Conservation (phyloP, 2,797 vertebrate species). For the Falco naumanni region DNA sequence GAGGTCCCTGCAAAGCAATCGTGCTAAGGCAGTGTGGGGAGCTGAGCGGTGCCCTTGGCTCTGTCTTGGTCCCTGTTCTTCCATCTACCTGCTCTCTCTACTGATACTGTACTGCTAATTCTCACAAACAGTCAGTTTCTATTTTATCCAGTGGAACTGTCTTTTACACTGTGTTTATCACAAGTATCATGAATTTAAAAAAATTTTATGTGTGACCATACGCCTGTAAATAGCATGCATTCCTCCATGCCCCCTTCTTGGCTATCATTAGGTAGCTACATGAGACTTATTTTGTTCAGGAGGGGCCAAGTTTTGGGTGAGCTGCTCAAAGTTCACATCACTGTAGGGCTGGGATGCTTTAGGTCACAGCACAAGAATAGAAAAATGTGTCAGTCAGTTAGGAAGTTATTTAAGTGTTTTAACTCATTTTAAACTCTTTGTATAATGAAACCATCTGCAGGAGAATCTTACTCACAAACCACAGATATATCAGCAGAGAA, state of each 20-base stretch:
- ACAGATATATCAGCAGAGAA: neutral
- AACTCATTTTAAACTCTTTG: neutral
- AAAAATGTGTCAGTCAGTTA: neutral
- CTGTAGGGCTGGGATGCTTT: neutral
- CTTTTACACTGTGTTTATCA: neutral
- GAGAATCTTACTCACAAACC: neutral
- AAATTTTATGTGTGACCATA: neutral
- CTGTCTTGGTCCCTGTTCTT: neutral
- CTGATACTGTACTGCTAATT: neutral
- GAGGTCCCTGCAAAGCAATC: neutral
- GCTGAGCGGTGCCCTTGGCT: neutral
- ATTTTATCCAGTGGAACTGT: neutral
- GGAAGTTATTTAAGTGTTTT: neutral
- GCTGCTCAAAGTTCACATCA: neutral
- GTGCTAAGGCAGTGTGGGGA: neutral
- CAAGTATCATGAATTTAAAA: neutral
- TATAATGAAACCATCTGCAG: neutral
- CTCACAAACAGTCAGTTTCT: neutral
- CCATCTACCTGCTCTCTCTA: neutral
- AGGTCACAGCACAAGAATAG: neutral
- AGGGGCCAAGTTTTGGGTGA: neutral
- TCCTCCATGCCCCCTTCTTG: neutral
- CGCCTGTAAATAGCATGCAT: neutral
- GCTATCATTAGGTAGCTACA: neutral
- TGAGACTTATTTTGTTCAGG: neutral